phyloP scores from a whole-genome alignment of 1,140 invertebrate genomes.

The Drosophila erecta region DNA sequence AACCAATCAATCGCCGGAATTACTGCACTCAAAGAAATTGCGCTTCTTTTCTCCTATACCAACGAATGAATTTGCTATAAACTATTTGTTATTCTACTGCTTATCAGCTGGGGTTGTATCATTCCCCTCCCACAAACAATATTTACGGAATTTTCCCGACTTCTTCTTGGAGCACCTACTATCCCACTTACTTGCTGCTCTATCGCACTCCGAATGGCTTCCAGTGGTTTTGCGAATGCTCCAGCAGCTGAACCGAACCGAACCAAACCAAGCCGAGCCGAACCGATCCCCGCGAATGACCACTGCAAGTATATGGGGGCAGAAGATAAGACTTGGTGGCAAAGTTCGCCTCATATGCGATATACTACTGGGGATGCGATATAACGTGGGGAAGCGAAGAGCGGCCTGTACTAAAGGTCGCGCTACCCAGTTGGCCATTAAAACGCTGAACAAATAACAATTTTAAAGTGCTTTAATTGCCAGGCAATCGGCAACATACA shows the following conservation, averaged over 20 bases:
- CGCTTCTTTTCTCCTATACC: neutral
- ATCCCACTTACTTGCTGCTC: neutral
- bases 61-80: neutral
- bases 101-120: too few species aligned
- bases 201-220: constrained; percentile 8
- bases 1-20: neutral
- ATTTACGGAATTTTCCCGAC: neutral
- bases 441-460: constrained; percentile 42
- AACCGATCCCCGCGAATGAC: constrained; percentile 4
- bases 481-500: constrained; percentile 26
- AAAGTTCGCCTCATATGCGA: constrained; percentile 40
- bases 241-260: constrained; percentile 28
- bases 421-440: constrained; percentile 10
- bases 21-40: neutral
- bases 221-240: constrained; percentile 8
- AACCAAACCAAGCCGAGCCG: constrained; percentile 6
- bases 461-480: constrained; percentile 47
- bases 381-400: neutral
- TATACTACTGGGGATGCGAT: neutral
- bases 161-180: neutral
- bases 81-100: too few species aligned
- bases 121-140: neutral
- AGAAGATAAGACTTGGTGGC: constrained; percentile 31
- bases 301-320: constrained; percentile 1
- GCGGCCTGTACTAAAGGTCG: constrained; percentile 43